Percentiles rank a stretch among this genome's conserved stretches.
Evolutionary conservation across 2,113 vertebrate genomes (phyloP).

Genomic region (Cyanoramphus novaezelandiae): DNA sequence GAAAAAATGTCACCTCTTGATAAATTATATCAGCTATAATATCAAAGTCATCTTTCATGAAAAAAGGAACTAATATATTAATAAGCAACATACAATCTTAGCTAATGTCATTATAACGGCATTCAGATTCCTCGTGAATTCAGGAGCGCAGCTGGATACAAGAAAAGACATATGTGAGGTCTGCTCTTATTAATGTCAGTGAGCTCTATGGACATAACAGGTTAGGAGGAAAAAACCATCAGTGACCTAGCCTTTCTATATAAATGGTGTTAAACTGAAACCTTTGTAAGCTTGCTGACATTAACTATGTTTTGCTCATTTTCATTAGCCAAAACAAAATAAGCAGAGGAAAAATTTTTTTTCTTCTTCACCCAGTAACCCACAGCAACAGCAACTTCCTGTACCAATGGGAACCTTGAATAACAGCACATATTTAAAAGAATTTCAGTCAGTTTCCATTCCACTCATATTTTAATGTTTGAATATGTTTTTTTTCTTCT

Average conservation of each 20-base stretch:
- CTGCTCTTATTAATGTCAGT: not conserved
- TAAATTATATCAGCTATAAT: not conserved
- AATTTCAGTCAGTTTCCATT: not conserved
- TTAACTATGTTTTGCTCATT: not conserved
- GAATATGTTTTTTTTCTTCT: not conserved
- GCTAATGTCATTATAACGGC: not conserved
- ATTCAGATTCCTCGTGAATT: not conserved
- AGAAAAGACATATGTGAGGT: not conserved
- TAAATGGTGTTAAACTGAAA: not conserved
- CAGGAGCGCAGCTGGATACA: not conserved
- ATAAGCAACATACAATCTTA: not conserved
- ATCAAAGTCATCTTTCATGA: not conserved
- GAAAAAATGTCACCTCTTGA: not conserved
- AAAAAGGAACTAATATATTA: not conserved
- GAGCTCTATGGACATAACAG: not conserved
- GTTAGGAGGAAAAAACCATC: not conserved
- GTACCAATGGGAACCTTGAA: not conserved
- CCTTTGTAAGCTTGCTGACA: not conserved
- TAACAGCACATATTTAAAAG: not conserved
- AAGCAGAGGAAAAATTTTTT: not conserved
- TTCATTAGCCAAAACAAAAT: not conserved
- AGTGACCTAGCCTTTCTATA: not conserved
- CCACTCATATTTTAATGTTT: not conserved
- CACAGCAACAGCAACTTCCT: not conserved
- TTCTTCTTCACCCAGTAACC: not conserved